These are phyloP conservation scores for Collichthys lucidus DNA, from an alignment of 2,113 vertebrate species.

Conservation along the genomic window DNA sequence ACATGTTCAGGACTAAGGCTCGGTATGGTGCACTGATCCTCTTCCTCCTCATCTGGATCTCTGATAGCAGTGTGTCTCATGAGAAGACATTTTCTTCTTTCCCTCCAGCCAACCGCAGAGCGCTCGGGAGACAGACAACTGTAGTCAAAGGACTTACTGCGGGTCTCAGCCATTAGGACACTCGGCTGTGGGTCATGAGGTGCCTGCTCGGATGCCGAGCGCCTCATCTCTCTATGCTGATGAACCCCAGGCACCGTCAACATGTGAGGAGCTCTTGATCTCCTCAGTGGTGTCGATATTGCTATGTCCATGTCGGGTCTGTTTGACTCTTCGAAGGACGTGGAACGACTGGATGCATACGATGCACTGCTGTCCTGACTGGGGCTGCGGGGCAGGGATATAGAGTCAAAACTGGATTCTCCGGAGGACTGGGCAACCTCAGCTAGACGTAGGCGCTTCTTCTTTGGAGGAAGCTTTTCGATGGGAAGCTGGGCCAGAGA, in stretches of 20 bases:
- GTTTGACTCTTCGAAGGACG: conserved; percentile 90
- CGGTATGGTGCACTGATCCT: conserved; percentile 38
- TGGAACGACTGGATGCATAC: conserved; percentile 87
- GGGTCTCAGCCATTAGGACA: conserved; percentile 87
- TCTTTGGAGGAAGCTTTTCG: conserved; percentile 96
- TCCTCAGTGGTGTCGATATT: conserved; percentile 76
- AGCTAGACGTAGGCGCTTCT: conserved; percentile 93
- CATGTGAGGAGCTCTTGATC: conserved; percentile 87
- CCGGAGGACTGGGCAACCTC: conserved; percentile 93
- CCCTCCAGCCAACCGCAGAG: conserved; percentile 83
- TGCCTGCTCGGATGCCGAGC: conserved; percentile 94
- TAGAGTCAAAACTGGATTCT: conserved; percentile 94
- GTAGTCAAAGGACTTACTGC: conserved; percentile 96
- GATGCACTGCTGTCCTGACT: conserved; percentile 92
- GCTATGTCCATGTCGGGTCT: conserved; percentile 79
- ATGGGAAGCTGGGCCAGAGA: conserved; percentile 95
- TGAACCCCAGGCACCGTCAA: conserved; percentile 90
- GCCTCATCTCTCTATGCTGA: conserved; percentile 91
- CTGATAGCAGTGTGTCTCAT: conserved; percentile 85
- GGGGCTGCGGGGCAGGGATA: conserved; percentile 89
- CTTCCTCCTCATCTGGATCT: conserved; percentile 80
- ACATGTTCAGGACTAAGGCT: conserved; percentile 49
- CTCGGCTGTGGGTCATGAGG: conserved; percentile 86
- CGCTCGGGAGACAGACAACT: conserved; percentile 90
- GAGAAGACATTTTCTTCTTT: conserved; percentile 93